Conservation (phyloP, 2,888 invertebrate species). For the Cerastis rubricosa region DNA sequence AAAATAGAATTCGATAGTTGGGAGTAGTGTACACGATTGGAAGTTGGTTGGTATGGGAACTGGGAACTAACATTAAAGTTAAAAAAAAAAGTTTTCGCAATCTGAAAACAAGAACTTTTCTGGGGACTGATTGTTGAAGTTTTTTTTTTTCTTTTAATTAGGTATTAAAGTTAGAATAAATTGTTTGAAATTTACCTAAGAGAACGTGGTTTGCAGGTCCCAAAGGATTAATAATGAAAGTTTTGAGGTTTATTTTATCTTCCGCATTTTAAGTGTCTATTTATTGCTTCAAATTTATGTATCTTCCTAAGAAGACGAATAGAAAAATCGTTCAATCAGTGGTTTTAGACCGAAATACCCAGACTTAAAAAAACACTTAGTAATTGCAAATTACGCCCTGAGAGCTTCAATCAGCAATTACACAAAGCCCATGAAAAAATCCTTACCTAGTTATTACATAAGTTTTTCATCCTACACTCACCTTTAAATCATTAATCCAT, state of each 20-base stretch:
- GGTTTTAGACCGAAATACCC: background rate
- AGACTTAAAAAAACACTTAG: background rate
- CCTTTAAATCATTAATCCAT: conserved; percentile 42
- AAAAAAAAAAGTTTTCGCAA: background rate
- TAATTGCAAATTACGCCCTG: background rate
- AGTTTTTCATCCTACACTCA: conserved; percentile 1
- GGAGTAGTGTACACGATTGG: conserved; percentile 69
- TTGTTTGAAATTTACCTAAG: background rate
- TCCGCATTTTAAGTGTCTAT: background rate
- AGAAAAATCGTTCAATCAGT: background rate
- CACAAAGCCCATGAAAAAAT: background rate
- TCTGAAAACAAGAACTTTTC: background rate
- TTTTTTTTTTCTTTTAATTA: background rate
- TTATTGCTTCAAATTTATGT: background rate
- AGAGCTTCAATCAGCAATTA: background rate
- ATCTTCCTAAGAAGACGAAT: background rate
- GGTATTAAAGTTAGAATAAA: background rate
- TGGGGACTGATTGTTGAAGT: background rate
- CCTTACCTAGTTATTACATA: background rate
- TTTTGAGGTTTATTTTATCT: background rate
- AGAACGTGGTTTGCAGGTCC: background rate
- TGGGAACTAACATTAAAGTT: background rate
- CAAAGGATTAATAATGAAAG: background rate
- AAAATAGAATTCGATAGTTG: conserved; percentile 87
- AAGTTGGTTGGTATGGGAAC: conserved; percentile 5